Percentiles rank a stretch among this genome's conserved stretches.
Conservation (phyloP, 2,797 vertebrate genomes). For the Premnoplex brunnescens region DNA sequence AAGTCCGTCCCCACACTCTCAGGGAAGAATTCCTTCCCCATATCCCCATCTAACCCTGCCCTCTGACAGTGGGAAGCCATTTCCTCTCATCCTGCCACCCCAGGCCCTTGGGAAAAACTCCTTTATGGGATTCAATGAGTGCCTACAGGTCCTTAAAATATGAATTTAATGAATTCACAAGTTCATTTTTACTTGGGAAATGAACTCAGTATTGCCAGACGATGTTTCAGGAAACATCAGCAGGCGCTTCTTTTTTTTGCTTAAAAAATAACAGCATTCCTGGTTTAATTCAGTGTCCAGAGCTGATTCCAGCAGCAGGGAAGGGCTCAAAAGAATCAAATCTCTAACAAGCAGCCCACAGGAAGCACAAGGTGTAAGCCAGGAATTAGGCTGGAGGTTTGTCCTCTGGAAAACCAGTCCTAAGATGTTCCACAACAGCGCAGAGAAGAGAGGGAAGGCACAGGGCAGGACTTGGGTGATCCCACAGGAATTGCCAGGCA, state of each 20-base stretch:
- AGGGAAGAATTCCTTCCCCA: accelerated
- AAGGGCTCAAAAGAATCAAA: background rate
- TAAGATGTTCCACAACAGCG: accelerated
- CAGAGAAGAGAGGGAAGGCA: background rate
- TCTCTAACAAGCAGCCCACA: background rate
- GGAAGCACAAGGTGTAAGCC: background rate
- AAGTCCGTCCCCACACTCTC: accelerated
- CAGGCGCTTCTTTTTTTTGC: background rate
- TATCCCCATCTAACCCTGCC: accelerated
- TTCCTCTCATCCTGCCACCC: background rate
- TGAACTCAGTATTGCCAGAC: background rate
- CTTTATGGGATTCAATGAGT: background rate
- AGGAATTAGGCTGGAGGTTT: background rate
- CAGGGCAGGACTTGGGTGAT: background rate
- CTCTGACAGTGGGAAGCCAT: background rate
- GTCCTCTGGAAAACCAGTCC: background rate
- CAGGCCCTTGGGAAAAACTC: background rate
- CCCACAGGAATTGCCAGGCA: constrained; percentile 33
- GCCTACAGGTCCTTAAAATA: background rate
- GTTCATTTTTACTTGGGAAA: background rate
- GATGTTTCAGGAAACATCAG: background rate
- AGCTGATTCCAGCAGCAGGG: background rate
- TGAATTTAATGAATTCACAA: background rate
- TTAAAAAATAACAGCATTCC: background rate
- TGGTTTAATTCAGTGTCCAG: background rate